phyloP scores from a whole-genome alignment of 1,140 invertebrate genomes.

The Eriosoma lanigerum region DNA sequence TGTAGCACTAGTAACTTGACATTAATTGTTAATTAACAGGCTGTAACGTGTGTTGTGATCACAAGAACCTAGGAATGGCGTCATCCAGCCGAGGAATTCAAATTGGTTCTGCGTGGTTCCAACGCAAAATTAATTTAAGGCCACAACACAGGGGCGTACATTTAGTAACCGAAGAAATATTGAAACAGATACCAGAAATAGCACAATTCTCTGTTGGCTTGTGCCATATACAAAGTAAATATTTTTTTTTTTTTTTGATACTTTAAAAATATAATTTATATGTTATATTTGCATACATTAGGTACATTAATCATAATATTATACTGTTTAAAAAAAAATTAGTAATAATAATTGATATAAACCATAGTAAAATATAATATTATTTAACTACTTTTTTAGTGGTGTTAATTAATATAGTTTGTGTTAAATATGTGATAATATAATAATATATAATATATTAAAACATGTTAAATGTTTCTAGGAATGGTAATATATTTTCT shows the following conservation, averaged over 20 bases:
- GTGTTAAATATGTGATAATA: no score
- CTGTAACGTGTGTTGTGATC: neutral
- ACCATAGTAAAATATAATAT: no score
- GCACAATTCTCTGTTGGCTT: slow-evolving; percentile 89
- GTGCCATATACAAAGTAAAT: slow-evolving; percentile 94
- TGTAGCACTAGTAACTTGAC: no score
- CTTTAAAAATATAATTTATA: slow-evolving; percentile 40
- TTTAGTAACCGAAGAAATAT: slow-evolving; percentile 91
- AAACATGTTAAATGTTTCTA: no score
- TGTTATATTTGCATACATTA: no score
- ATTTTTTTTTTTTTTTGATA: slow-evolving; percentile 44
- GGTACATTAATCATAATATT: no score
- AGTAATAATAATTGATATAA: no score
- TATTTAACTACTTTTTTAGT: no score
- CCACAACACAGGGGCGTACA: slow-evolving; percentile 93
- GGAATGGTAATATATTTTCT: no score
- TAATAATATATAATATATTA: no score
- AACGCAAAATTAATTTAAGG: slow-evolving; percentile 91
- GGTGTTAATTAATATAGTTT: no score
- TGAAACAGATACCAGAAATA: slow-evolving; percentile 88
- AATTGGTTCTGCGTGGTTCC: slow-evolving; percentile 93
- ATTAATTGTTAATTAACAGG: neutral
- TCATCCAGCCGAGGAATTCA: slow-evolving; percentile 84
- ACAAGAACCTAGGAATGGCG: slow-evolving; percentile 69
- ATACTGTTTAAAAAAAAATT: no score